Evolutionary conservation across 2,797 vertebrate genomes (phyloP), one percentile per base, ranked within the genome.

Genomic region (Enteromius viviparus): DNA sequence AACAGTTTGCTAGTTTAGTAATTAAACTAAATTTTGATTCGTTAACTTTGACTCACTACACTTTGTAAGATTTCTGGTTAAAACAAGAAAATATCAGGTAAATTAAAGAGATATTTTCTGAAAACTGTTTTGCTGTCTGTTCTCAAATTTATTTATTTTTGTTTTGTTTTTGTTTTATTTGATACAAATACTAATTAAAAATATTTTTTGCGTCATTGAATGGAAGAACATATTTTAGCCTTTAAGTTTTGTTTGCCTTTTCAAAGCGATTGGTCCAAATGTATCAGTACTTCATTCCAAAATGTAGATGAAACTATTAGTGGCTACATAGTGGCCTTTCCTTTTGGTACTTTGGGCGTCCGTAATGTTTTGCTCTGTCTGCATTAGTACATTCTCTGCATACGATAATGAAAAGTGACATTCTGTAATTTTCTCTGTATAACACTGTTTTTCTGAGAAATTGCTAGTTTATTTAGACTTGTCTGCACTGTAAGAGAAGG

Each of bases 381-480:
- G 68, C 23, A 3, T 60, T 34, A 32, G 5, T 19, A 19, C 6
- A 45, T 76, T 58, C 12, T 45, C 37, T 76, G 37, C 37, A 60
- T 42, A 32, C 23, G 14, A 68, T 68, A 68, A 83, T 58, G 23
- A 60, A 58, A 68, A 29, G 72, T 58, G 64, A 76, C 71, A 70
- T 79, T 78, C 68, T 82, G 66, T 53, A 0, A 42, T 74, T 78
- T 70, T 47, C 51, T 83, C 58, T 42, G 69, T 62, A 1, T 60
- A 40, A 19, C 70, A 26, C 26, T 69, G 29, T 65, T 69, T 49
- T 68, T 79, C 58, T 77, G 4, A 68, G 15, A 84, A 79, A 70
- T 70, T 68, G 75, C 45, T 60, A 21, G 64, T 53, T 60, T 78
- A 86, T 88, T 85, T 86, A 51, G 58, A 65, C 49, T 75, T 23